A percentile compares a stretch with the other conserved stretches of the same genome.
Conservation (phyloP, 2,797 vertebrate genomes). For the Lacerta viridis region DNA sequence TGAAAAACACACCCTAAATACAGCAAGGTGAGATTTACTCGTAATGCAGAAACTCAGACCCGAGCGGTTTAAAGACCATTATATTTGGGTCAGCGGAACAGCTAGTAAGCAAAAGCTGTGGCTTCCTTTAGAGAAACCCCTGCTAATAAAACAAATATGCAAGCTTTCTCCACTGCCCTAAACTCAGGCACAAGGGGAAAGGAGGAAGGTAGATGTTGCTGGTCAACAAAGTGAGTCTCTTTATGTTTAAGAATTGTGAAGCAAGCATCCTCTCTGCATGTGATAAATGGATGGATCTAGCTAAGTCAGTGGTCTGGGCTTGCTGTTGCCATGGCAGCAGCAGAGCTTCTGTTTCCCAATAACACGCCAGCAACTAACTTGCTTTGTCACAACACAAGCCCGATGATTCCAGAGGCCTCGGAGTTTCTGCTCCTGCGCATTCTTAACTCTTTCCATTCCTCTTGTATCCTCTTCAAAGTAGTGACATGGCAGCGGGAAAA, state of each 20-base stretch:
- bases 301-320: slow-evolving; percentile 66
- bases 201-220: neutral
- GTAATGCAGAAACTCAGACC: neutral
- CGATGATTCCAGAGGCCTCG: neutral
- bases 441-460: neutral
- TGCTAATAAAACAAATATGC: neutral
- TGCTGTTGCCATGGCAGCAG: slow-evolving; percentile 72
- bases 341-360: slow-evolving; percentile 50
- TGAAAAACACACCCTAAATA: neutral
- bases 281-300: slow-evolving; percentile 74
- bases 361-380: slow-evolving; percentile 38
- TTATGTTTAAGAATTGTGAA: neutral
- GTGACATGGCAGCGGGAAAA: slow-evolving; percentile 53
- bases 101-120: neutral
- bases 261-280: slow-evolving; percentile 52
- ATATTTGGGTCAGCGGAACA: neutral
- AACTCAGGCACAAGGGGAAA: neutral
- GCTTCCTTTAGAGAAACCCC: neutral
- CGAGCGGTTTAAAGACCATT: rapidly evolving
- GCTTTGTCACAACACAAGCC: rapidly evolving
- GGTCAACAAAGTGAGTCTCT: neutral
- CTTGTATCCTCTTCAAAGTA: slow-evolving; percentile 39
- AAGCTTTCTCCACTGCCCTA: neutral
- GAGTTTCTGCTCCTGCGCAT: neutral
- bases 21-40: rapidly evolving